Evolutionary conservation across 92 coral and sea anemone species (phyloP).

Genomic region (Porites lobata): DNA sequence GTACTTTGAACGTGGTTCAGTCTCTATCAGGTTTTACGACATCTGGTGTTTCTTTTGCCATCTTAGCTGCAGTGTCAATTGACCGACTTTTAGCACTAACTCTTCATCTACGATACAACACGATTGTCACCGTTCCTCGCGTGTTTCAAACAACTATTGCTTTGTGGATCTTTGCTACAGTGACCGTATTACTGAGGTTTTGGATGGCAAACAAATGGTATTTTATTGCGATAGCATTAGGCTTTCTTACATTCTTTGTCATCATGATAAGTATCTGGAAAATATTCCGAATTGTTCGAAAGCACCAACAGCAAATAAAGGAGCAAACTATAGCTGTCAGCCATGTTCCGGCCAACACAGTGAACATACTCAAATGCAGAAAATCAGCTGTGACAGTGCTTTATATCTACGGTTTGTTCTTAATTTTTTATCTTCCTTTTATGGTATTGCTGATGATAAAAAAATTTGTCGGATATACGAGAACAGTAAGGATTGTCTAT

Average conservation of each 20-base stretch:
- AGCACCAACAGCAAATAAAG: slow-evolving; percentile 30
- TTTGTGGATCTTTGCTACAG: slow-evolving; percentile 20
- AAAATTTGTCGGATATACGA: not conserved
- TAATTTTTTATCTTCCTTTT: slow-evolving; percentile 35
- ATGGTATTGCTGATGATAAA: slow-evolving; percentile 9
- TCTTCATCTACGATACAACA: slow-evolving; percentile 44
- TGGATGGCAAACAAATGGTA: slow-evolving; percentile 8
- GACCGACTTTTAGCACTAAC: slow-evolving; percentile 50
- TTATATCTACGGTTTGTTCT: slow-evolving; percentile 12
- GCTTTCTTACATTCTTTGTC: not conserved
- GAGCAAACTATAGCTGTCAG: not conserved
- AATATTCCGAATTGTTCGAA: slow-evolving; percentile 37
- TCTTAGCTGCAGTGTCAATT: slow-evolving; percentile 11
- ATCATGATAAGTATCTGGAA: not conserved
- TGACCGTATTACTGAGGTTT: not conserved
- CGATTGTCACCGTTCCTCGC: slow-evolving; percentile 25
- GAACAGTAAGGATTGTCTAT: no score
- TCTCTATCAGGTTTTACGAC: slow-evolving; percentile 28
- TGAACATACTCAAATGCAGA: slow-evolving; percentile 14
- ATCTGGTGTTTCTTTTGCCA: slow-evolving; percentile 33
- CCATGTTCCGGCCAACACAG: not conserved
- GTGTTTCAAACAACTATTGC: not conserved
- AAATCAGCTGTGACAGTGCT: slow-evolving; percentile 43
- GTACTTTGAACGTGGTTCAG: not conserved
- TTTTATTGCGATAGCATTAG: not conserved